Evolutionary conservation across 2,888 invertebrate species (phyloP).

Genomic region (Hirtodrosophila trivittata): DNA sequence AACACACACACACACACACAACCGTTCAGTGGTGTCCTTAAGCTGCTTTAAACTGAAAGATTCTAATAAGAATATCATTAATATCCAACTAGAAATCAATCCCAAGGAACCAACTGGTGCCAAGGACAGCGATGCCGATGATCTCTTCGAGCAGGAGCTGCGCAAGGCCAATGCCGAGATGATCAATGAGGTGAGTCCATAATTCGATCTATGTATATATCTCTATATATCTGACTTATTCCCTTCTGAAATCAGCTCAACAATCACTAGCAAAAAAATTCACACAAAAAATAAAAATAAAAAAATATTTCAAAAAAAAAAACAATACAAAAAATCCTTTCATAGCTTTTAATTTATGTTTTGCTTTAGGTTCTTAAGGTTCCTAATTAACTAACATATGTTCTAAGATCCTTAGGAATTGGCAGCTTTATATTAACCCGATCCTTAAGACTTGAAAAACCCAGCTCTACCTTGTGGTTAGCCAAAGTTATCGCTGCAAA

Average conservation of each 20-base stretch:
- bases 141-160: slow-evolving; percentile 81
- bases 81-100: slow-evolving; percentile 77
- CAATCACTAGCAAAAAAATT: slow-evolving; percentile 72
- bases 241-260: slow-evolving; percentile 72
- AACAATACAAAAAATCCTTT: slow-evolving; percentile 42
- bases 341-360: slow-evolving; percentile 74
- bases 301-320: slow-evolving; percentile 25
- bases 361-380: slow-evolving; percentile 54
- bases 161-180: slow-evolving; percentile 82
- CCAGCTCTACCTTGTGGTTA: slow-evolving; percentile 12
- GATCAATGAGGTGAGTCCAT: slow-evolving; percentile 81
- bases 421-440: slow-evolving; percentile 2
- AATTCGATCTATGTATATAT: slow-evolving; percentile 4
- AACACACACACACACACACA: slow-evolving; percentile 27
- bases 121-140: slow-evolving; percentile 49
- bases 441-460: too few relatives aligned
- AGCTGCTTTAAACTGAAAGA: not conserved
- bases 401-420: slow-evolving; percentile 5
- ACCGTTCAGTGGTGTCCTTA: slow-evolving; percentile 55
- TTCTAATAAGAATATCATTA: not conserved
- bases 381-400: slow-evolving; percentile 29
- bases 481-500: not conserved
- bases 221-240: slow-evolving; percentile 32
- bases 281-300: slow-evolving; percentile 21
- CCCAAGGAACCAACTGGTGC: slow-evolving; percentile 62